Evolutionary conservation across 2,113 vertebrate species (phyloP).

Genomic region (Dicrurus megarhynchus): DNA sequence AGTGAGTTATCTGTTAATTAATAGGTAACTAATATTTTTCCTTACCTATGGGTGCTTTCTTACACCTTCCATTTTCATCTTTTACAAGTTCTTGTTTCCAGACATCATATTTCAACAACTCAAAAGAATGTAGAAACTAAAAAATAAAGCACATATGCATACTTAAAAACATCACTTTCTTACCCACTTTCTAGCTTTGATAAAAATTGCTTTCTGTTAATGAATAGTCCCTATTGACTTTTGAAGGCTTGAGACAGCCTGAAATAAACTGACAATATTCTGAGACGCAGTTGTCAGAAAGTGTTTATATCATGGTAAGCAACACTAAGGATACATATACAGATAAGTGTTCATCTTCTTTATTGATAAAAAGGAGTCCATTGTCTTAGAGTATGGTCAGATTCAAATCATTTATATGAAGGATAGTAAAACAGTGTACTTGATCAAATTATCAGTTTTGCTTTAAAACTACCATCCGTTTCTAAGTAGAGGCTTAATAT

Average conservation of each 20-base stretch:
- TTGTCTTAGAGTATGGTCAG: background rate
- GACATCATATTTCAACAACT: conserved; percentile 73
- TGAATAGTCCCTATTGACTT: background rate
- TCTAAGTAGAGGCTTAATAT: background rate
- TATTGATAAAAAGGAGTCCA: background rate
- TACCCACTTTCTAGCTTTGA: background rate
- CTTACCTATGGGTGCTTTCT: conserved; percentile 69
- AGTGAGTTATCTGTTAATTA: background rate
- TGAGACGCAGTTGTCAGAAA: background rate
- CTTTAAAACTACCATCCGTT: background rate
- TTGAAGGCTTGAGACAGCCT: background rate
- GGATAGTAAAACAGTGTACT: background rate
- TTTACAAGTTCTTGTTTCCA: conserved; percentile 73
- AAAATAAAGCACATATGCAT: background rate
- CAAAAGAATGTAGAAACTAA: conserved; percentile 45
- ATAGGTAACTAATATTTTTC: background rate
- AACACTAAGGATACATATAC: background rate
- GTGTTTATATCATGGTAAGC: background rate
- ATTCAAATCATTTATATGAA: background rate
- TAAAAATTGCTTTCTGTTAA: background rate
- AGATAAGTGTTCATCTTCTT: background rate
- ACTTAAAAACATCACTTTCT: background rate
- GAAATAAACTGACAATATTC: background rate
- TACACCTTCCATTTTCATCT: conserved; percentile 69
- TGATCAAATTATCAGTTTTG: background rate